Evolutionary conservation across 2,797 vertebrate species (phyloP), one percentile per base, ranked within the genome.

Genomic region (Moxostoma hubbsi): DNA sequence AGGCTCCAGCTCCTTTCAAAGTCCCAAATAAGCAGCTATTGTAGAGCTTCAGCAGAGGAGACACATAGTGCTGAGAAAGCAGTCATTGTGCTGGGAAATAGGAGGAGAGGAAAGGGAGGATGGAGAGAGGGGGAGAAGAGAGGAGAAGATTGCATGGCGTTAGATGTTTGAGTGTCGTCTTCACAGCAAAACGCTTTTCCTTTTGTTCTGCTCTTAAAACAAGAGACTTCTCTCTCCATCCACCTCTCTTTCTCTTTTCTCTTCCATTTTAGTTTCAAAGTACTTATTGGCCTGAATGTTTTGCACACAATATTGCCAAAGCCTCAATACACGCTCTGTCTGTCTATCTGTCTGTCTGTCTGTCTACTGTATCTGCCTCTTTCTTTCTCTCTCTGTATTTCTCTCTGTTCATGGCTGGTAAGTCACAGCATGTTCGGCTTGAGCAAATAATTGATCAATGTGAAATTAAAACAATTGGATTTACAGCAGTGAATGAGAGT

Each of bases 401-500:
- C 85, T 86, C 64, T 79, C 61, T 79, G 49, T 70, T 53, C n/a
- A 73, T 16, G 85, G 67, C 84, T 62, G 79, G 83, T 78, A 45
- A 66, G 63, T 77, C 78, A 87, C 87, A 83, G 84, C 80, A 86
- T 84, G 90, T 86, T 86, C 83, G 88, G 91, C 91, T 82, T 85
- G 86, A 92, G 87, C 86, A 85, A 87, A 90, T 90, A 91, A 94
- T 92, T 93, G 92, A 94, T 93, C 83, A 86, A 85, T 82, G 85
- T 89, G 85, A 92, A 93, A 93, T 91, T 92, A 82, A 79, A 84
- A 91, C 88, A 83, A 89, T 90, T 91, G 87, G 92, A 92, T 93
- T 94, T 93, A 82, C 73, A 81, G 75, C 68, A 66, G 75, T 16
- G 45, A 88, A 83, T 80, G 83, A 83, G 90, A 91, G 89, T 87